Evolutionary conservation across 2,888 invertebrate species (phyloP).

Genomic region (Hirtodrosophila histrioides): DNA sequence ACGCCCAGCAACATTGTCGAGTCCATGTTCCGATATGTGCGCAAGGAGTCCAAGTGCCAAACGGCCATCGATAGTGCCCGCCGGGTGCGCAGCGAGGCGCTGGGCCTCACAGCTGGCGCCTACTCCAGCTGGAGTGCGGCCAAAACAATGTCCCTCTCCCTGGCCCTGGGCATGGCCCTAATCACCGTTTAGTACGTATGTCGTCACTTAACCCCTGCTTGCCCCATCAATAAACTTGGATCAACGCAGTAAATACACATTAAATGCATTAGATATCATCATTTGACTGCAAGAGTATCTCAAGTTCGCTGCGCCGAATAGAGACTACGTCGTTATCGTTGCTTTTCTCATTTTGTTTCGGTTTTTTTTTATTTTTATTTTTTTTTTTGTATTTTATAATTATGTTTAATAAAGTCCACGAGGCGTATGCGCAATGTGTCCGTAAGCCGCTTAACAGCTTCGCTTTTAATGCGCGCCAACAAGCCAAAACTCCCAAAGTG

Average conservation of each 20-base stretch:
- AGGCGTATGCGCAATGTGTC: conserved; percentile 50
- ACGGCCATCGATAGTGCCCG: conserved; percentile 50
- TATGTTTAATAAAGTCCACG: conserved; percentile 65
- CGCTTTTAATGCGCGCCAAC: conserved; percentile 40
- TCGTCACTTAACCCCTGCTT: background rate
- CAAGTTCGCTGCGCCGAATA: conserved; percentile 1
- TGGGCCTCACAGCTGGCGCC: background rate
- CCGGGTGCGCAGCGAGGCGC: conserved; percentile 15
- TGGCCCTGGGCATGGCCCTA: conserved; percentile 2
- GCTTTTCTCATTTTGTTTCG: background rate
- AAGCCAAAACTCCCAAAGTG: conserved; percentile 52
- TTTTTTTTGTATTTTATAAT: conserved; percentile 49
- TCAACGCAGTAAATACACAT: background rate
- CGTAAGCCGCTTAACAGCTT: conserved; percentile 70
- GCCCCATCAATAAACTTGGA: no score
- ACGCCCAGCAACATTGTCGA: conserved; percentile 92
- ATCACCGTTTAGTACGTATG: background rate
- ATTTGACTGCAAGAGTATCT: conserved; percentile 6
- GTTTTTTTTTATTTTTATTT: background rate
- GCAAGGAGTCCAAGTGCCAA: conserved; percentile 87
- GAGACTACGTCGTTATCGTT: background rate
- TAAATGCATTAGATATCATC: background rate
- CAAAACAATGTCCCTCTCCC: background rate
- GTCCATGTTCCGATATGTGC: conserved; percentile 89
- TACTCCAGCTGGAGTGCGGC: background rate